phyloP scores from a whole-genome alignment of 2,888 invertebrate species.

The Panopea generosa region DNA sequence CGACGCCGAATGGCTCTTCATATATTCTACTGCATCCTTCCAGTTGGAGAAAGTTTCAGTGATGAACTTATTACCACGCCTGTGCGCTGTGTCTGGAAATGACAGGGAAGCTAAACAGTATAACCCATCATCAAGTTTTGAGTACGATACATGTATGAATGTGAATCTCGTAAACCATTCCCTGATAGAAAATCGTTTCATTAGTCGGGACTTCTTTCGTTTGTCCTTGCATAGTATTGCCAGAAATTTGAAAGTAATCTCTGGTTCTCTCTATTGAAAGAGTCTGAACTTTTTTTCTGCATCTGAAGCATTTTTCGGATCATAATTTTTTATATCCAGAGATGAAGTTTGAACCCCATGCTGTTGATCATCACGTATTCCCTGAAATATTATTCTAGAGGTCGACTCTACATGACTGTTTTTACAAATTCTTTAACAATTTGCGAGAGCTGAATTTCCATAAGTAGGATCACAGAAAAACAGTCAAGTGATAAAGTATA shows the following conservation, averaged over 20 bases:
- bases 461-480: no score
- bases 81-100: conserved; percentile 35
- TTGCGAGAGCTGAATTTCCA: no score
- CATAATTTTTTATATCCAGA: no score
- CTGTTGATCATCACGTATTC: no score
- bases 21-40: conserved; percentile 44
- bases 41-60: conserved; percentile 40
- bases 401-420: no score
- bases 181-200: conserved; percentile 15
- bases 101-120: conserved; percentile 20
- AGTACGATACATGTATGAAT: conserved; percentile 17
- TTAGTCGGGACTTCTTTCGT: conserved; percentile 16
- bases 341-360: no score
- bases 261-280: conserved; percentile 18
- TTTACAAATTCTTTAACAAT: no score
- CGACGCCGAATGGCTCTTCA: conserved; percentile 25
- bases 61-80: conserved; percentile 25
- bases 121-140: conserved; percentile 9
- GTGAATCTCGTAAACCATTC: conserved; percentile 18
- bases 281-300: no score
- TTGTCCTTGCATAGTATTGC: conserved; percentile 23
- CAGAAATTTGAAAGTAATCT: conserved; percentile 12
- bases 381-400: no score
- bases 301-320: no score
- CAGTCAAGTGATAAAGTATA: no score